Evolutionary conservation across 2,797 vertebrate species (phyloP), one percentile per base, ranked within the genome.

Genomic region (Alectoris magna): DNA sequence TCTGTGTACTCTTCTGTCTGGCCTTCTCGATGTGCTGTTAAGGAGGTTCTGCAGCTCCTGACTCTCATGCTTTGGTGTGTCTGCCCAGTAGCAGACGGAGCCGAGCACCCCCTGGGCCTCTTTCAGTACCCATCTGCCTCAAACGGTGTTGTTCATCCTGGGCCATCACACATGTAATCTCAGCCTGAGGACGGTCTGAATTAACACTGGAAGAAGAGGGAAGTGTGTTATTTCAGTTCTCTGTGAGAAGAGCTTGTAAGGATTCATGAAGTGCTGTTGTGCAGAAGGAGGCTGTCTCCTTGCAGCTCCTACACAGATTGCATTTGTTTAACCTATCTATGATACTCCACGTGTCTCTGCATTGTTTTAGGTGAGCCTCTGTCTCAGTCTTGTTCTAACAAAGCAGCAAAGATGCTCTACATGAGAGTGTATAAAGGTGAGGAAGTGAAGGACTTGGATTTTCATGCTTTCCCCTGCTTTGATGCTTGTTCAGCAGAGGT

Each of bases 391-490:
- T 99, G 99, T 88, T 97, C 96, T 29, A 94, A 71, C 74, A 98
- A 98, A 89, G 98, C 99, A 85, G 97, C 98, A 24, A 98, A 98
- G 91, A 84, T 98, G 93, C 98, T 99, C 34, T 98, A 94, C 69
- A 97, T 88, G 75, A 98, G 98, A 90, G 98, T 99, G 73, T 95
- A 96, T 39, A 97, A 92, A 84, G 97, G 95, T 9, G 94, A 96
- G 3, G 98, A 98, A 90, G 98, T 97, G 8, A 97, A 97, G 31
- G 90, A 97, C 24, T 64, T 98, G 86, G 98, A 98, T 60, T 99
- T 99, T 90, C 99, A 99, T 62, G 98, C 98, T 8, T 99, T 99
- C 94, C 99, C 99, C 53, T 99, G 98, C 96, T 99, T 99, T 95
- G 99, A 99, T 9, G 98, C 99, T 94, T 97, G 98, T 21, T 99